Evolutionary conservation across 2,888 invertebrate species (phyloP), one percentile per base, ranked within the genome.

Genomic region (Ophioninae sp.): DNA sequence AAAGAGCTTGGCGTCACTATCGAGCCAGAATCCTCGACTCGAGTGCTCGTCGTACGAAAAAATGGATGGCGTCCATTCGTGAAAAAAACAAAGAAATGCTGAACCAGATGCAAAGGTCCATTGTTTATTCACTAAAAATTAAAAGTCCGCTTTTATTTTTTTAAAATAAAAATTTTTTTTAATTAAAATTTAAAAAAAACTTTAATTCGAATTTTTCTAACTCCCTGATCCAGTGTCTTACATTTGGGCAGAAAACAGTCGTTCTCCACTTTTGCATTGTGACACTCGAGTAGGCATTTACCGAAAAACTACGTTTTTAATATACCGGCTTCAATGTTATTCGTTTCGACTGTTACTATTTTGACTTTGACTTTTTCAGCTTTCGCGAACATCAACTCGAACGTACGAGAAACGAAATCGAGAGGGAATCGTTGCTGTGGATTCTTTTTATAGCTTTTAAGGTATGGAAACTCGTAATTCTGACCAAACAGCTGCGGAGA

Each of bases 391-490:
- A 59, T 20, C 85, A 89, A 59, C 75, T 89, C 10, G 75, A 77
- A 9, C 44, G 76, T n/a, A 37, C 41, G 0, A 80, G 77, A 39
- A 67, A 41, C 0, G 67, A 69, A 8, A 73, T 88, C 63, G 91
- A 91, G 78, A 83, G 67, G 9, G 89, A 91, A 63, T 89, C 91
- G 7, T 85, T 90, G 83, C 80, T 86, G 0, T 89, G 90, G 89
- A 86, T 90, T 68, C 75, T 91, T n/a, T 90, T 88, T 79, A 90
- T 91, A 71, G 86, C 91, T 1, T 91, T 90, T 72, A 91, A 91
- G 79, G 90, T 90, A 87, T 13, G 1, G 9, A 61, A 6, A 22
- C 0, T 37, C 6, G 7, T 6, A 64, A 65, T 6, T 65, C n/a
- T 8, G 17, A 10, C 0, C 7, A 65, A n/a, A 10, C 17, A 65